phyloP scores from a whole-genome alignment of 1,140 invertebrate genomes.

The Drosophila pandora region DNA sequence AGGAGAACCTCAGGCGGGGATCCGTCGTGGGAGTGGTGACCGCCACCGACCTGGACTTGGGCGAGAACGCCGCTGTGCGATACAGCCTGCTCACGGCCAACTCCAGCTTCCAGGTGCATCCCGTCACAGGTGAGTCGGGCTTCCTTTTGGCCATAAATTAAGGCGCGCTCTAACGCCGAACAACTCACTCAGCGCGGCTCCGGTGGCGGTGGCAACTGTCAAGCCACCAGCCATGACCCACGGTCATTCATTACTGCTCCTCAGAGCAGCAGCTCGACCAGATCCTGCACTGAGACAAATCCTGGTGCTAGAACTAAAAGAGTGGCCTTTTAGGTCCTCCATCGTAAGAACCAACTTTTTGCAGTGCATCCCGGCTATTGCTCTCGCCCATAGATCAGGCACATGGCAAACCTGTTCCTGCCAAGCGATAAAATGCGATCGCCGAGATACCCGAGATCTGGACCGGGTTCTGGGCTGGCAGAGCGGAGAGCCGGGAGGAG shows the following conservation, averaged over 20 bases:
- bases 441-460: constrained; percentile 47
- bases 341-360: neutral
- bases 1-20: constrained; percentile 94
- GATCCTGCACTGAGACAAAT: constrained; percentile 34
- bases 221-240: constrained; percentile 77
- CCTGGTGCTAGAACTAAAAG: neutral
- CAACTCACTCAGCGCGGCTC: constrained; percentile 73
- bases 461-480: constrained; percentile 6
- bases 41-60: constrained; percentile 93
- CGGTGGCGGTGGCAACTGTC: constrained; percentile 45
- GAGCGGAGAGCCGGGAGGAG: neutral
- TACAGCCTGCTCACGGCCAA: constrained; percentile 92
- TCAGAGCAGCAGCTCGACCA: constrained; percentile 25
- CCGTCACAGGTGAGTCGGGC: constrained; percentile 90
- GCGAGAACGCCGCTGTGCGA: constrained; percentile 91
- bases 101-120: constrained; percentile 93
- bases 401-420: constrained; percentile 58
- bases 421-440: constrained; percentile 66
- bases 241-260: constrained; percentile 81
- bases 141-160: constrained; percentile 80
- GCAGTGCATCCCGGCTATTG: constrained; percentile 30
- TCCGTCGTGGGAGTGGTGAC: constrained; percentile 90
- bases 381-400: constrained; percentile 75
- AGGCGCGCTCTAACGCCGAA: constrained; percentile 58
- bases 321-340: neutral